A percentile compares a stretch with the other conserved stretches of the same genome.
Evolutionary conservation across 2,113 vertebrate species (phyloP).

Genomic region (Isichthys henryi): DNA sequence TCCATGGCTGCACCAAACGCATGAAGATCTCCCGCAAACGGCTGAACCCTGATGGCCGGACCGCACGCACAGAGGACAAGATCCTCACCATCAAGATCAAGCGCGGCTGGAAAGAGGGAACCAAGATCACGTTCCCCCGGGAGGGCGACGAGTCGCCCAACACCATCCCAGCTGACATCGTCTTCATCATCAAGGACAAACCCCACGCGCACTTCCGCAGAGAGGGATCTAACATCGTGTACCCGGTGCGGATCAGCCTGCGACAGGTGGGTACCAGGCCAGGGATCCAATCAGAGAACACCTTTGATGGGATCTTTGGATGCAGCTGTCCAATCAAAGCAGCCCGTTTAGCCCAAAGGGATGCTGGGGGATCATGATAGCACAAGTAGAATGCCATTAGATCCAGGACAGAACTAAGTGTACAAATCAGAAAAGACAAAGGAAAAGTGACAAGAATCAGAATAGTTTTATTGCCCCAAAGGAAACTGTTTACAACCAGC

Average conservation of each 20-base stretch:
- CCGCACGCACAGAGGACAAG: slow-evolving; percentile 87
- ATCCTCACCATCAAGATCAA: slow-evolving; percentile 97
- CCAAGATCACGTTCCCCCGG: slow-evolving; percentile 95
- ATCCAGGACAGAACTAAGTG: background rate
- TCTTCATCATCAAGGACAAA: slow-evolving; percentile 98
- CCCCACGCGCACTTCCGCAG: slow-evolving; percentile 88
- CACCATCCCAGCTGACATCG: slow-evolving; percentile 92
- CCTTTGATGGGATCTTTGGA: background rate
- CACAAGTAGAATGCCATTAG: background rate
- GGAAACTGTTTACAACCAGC: background rate
- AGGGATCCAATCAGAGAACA: background rate
- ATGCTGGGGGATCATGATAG: background rate
- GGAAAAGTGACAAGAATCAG: background rate
- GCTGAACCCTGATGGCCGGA: slow-evolving; percentile 86
- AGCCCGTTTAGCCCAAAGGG: background rate
- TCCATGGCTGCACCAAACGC: slow-evolving; percentile 86
- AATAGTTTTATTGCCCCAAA: background rate
- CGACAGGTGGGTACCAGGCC: slow-evolving; percentile 74
- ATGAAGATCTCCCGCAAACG: slow-evolving; percentile 96
- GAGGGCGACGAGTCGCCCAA: slow-evolving; percentile 87
- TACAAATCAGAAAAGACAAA: background rate
- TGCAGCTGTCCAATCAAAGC: background rate
- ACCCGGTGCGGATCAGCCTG: slow-evolving; percentile 83
- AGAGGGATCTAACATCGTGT: slow-evolving; percentile 92
- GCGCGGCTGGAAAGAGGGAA: slow-evolving; percentile 96